These are phyloP conservation scores for Pedionomus torquatus DNA, from an alignment of 2,113 vertebrate genomes.

Conservation along the genomic window DNA sequence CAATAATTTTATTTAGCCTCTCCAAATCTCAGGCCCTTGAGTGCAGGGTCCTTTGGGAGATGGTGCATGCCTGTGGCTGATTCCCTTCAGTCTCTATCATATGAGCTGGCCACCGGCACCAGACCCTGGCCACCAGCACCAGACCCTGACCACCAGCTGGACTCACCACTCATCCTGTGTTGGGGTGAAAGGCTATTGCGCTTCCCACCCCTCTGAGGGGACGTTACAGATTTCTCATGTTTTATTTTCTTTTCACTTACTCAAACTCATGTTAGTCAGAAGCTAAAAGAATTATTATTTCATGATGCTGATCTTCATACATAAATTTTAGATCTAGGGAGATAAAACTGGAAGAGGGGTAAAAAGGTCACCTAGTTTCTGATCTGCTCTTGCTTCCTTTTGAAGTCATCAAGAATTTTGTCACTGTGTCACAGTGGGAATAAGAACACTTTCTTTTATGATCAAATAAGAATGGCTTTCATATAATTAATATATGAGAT, in stretches of 20 bases:
- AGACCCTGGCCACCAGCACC: not conserved
- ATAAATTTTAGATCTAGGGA: not conserved
- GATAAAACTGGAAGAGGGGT: not conserved
- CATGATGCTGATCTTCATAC: not conserved
- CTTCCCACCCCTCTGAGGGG: not conserved
- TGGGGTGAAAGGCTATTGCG: accelerated
- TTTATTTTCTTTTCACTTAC: not conserved
- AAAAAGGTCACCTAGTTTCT: not conserved
- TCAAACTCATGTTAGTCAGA: not conserved
- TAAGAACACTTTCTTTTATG: not conserved
- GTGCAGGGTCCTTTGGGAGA: not conserved
- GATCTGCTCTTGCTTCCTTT: not conserved
- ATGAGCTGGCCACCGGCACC: not conserved
- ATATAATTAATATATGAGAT: not conserved
- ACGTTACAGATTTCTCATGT: not conserved
- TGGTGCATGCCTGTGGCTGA: accelerated
- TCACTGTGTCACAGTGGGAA: not conserved
- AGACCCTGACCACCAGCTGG: not conserved
- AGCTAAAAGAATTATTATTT: not conserved
- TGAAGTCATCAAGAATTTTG: not conserved
- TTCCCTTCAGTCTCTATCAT: accelerated
- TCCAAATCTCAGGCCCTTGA: not conserved
- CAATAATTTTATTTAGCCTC: not conserved
- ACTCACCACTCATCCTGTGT: accelerated
- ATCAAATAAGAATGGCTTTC: not conserved